Conservation (phyloP, 2,113 vertebrate genomes). For the Mirza zaza region DNA sequence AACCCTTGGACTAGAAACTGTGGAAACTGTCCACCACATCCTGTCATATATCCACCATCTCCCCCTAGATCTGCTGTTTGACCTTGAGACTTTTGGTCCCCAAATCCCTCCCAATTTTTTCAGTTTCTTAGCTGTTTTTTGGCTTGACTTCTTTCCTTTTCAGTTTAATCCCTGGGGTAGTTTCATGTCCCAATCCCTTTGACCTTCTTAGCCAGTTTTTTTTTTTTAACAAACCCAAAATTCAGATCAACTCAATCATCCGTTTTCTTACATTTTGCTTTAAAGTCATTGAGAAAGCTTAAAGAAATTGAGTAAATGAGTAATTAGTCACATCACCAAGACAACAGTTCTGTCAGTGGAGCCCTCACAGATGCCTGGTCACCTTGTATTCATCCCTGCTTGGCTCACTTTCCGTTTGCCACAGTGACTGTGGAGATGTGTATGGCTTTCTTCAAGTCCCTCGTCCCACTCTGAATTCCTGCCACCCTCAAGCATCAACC, state of each 20-base stretch:
- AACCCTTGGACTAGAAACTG: not conserved
- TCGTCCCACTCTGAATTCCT: not conserved
- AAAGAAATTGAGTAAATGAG: not conserved
- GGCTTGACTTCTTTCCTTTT: constrained; percentile 45
- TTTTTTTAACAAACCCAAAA: not conserved
- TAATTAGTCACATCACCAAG: not conserved
- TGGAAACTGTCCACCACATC: not conserved
- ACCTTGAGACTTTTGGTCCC: not conserved
- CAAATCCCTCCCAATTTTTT: not conserved
- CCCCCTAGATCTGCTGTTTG: not conserved
- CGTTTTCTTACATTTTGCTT: not conserved
- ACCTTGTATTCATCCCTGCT: not conserved
- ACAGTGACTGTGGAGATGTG: not conserved
- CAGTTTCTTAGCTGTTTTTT: not conserved
- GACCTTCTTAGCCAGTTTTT: not conserved
- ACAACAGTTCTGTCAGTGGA: not conserved
- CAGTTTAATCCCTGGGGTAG: not conserved
- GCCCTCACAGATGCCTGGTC: not conserved
- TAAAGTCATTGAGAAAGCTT: constrained; percentile 38
- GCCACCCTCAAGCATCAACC: not conserved
- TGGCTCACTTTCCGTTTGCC: not conserved
- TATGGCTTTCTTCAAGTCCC: not conserved
- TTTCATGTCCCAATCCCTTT: not conserved
- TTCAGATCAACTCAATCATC: not conserved
- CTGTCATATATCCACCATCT: not conserved